phyloP scores from a whole-genome alignment of 2,113 vertebrate genomes.

The Dolichotis patagonum region DNA sequence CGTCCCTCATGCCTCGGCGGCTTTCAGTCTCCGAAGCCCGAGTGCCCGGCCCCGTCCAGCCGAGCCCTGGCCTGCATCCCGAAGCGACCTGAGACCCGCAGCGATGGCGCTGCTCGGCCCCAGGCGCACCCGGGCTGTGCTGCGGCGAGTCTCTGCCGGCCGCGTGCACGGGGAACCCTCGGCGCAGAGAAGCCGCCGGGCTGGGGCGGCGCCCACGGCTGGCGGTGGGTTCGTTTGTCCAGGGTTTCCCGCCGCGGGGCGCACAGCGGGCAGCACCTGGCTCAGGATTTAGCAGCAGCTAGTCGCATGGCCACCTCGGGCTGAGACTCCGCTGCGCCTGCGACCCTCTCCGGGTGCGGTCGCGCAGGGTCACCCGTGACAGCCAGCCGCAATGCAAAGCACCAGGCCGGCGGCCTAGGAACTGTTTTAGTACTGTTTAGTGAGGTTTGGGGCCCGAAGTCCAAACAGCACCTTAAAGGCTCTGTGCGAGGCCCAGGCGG shows the following conservation, averaged over 20 bases:
- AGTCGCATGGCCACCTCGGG: background rate
- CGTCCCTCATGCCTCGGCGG: too few species aligned
- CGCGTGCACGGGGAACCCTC: too few species aligned
- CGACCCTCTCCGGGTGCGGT: background rate
- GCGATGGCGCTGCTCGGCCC: too few species aligned
- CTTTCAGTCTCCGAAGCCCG: too few species aligned
- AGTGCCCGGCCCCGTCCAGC: too few species aligned
- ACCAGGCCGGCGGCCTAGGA: background rate
- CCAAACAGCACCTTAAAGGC: background rate
- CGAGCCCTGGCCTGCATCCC: too few species aligned
- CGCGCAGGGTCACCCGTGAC: background rate
- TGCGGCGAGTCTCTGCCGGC: too few species aligned
- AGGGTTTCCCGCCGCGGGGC: background rate
- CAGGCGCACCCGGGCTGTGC: too few species aligned
- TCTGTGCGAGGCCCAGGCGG: background rate
- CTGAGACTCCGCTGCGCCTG: background rate
- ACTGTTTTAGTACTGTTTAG: too few species aligned
- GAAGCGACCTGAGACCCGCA: too few species aligned
- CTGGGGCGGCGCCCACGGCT: background rate
- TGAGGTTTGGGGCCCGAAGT: background rate
- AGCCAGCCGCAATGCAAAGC: background rate
- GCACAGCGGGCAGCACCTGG: background rate
- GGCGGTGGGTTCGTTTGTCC: background rate
- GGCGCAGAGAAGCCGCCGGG: background rate
- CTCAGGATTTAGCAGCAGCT: background rate